Evolutionary conservation across 2,113 vertebrate genomes (phyloP).

Genomic region (Aptenodytes patagonicus): DNA sequence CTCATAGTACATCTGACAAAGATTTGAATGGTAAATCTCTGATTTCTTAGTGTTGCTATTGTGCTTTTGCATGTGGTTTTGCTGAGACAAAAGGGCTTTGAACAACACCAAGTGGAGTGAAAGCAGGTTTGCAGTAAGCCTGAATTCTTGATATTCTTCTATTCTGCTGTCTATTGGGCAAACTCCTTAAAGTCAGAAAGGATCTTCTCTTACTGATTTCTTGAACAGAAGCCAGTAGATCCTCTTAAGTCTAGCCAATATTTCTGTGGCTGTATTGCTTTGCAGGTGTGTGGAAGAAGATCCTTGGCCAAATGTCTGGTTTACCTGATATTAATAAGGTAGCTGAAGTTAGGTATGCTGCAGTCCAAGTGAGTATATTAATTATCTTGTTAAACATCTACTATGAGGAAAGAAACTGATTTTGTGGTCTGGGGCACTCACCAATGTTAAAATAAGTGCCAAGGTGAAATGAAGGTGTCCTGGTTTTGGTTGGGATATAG

Average conservation of each 20-base stretch:
- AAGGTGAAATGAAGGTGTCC: neutral
- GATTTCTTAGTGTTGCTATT: neutral
- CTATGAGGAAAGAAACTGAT: neutral
- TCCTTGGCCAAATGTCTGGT: neutral
- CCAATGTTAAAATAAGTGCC: neutral
- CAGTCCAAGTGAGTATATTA: neutral
- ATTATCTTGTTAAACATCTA: neutral
- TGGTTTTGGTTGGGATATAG: too few species aligned
- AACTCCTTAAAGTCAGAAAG: neutral
- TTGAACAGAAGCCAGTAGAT: neutral
- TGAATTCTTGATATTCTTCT: neutral
- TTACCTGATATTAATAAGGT: neutral
- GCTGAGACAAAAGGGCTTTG: neutral
- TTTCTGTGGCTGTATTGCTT: neutral
- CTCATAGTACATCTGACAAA: neutral
- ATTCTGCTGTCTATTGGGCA: accelerated
- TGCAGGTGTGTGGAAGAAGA: neutral
- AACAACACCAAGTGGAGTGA: neutral
- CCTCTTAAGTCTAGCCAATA: neutral
- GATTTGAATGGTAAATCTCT: neutral
- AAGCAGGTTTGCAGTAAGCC: neutral
- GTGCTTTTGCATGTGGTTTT: neutral
- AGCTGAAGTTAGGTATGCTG: neutral
- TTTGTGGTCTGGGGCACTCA: neutral
- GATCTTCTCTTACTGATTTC: neutral